Percentiles rank a stretch among this genome's conserved stretches.
Conservation (phyloP, 1,140 invertebrate species). For the Phymorhynchus buccinoides region DNA sequence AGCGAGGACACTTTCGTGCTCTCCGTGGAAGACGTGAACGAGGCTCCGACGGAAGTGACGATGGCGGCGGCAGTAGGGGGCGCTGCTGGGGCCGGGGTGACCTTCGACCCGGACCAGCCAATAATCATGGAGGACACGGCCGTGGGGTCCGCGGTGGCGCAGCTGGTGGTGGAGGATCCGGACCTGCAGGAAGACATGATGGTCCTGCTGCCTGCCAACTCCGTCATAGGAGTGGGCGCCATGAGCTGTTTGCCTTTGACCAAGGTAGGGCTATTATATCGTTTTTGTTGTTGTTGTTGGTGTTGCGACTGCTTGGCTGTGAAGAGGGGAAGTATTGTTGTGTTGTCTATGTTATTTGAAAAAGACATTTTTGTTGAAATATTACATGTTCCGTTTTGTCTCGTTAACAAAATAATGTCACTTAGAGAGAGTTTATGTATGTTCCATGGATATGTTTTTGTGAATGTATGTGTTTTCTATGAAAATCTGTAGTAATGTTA, state of each 20-base stretch:
- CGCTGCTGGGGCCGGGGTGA: not conserved
- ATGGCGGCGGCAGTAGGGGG: constrained; percentile 38
- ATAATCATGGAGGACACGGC: constrained; percentile 49
- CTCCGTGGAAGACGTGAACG: constrained; percentile 49
- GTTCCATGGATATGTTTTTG: too few species aligned
- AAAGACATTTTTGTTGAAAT: too few species aligned
- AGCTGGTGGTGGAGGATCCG: constrained; percentile 50
- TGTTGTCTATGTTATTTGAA: too few species aligned
- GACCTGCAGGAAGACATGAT: constrained; percentile 52
- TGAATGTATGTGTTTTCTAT: too few species aligned
- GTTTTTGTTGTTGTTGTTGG: too few species aligned
- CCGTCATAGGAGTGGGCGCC: constrained; percentile 39
- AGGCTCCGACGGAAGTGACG: constrained; percentile 42
- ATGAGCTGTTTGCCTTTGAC: constrained; percentile 47
- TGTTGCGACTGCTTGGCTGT: too few species aligned
- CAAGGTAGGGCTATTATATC: constrained; percentile 45
- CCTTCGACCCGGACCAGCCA: constrained; percentile 48
- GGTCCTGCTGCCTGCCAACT: constrained; percentile 36
- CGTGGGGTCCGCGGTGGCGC: constrained; percentile 51
- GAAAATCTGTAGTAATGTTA: too few species aligned
- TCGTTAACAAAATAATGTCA: too few species aligned
- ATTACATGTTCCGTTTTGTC: too few species aligned
- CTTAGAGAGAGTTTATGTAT: too few species aligned
- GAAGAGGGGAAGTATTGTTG: too few species aligned
- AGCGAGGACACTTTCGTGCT: constrained; percentile 43